Percentiles rank a stretch among this genome's conserved stretches.
Evolutionary conservation across 2,888 invertebrate genomes (phyloP).

Genomic region (Drosophila quinaria): DNA sequence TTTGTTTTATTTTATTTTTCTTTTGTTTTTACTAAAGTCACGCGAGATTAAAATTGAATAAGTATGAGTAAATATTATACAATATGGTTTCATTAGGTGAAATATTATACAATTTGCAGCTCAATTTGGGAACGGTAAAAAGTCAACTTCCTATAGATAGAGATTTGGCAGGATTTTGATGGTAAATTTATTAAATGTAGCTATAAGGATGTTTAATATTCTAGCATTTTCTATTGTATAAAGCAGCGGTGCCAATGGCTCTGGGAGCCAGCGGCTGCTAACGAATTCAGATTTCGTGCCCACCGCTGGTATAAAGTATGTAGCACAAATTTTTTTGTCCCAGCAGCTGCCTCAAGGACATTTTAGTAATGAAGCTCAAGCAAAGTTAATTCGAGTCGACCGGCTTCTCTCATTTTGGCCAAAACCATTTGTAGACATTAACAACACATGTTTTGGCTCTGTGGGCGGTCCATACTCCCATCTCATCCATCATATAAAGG

Average conservation of each 20-base stretch:
- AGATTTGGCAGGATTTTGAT: not conserved
- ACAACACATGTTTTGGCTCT: conserved; percentile 51
- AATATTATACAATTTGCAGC: not conserved
- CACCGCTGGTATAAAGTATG: too few species aligned
- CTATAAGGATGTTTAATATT: too few species aligned
- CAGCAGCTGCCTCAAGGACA: conserved; percentile 51
- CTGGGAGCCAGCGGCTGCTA: too few species aligned
- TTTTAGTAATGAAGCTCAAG: conserved; percentile 57
- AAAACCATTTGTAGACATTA: conserved; percentile 51
- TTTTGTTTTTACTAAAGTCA: conserved; percentile 22
- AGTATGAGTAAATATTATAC: not conserved
- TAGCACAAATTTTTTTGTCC: conserved; percentile 18
- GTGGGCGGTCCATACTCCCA: conserved; percentile 26
- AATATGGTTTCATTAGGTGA: conserved; percentile 5
- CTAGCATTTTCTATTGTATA: too few species aligned
- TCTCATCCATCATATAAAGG: conserved; percentile 54
- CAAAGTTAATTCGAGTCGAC: conserved; percentile 49
- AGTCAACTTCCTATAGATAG: not conserved
- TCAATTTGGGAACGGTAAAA: not conserved
- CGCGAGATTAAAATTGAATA: conserved; percentile 34
- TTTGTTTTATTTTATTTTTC: conserved; percentile 14
- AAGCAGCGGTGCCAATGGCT: too few species aligned
- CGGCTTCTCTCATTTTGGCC: not conserved
- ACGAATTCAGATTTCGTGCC: too few species aligned
- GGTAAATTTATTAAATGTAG: too few species aligned